Conservation (phyloP, 2,888 invertebrate species). For the Stramonita haemastoma region DNA sequence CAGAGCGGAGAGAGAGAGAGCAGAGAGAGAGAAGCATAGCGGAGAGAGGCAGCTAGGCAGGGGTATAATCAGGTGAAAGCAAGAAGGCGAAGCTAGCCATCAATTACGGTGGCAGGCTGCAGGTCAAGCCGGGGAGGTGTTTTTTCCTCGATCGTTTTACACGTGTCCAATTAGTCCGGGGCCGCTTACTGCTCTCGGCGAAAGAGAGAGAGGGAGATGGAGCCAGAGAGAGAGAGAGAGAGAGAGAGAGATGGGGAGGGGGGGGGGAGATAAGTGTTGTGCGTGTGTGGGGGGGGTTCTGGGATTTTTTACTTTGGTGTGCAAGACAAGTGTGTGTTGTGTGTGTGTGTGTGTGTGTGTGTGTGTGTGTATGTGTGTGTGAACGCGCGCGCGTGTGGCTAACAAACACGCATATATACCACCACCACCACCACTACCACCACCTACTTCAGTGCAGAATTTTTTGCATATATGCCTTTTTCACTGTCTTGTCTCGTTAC, state of each 20-base stretch:
- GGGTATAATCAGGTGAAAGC: conserved; percentile 5
- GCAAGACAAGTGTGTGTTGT: not conserved
- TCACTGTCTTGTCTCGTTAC: too few species aligned
- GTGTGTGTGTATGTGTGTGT: conserved; percentile 13
- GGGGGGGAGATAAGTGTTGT: not conserved
- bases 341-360: conserved; percentile 25
- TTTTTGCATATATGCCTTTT: too few species aligned
- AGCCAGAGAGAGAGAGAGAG: not conserved
- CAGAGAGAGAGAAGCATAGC: not conserved
- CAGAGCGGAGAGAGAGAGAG: not conserved
- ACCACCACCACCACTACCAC: too few species aligned
- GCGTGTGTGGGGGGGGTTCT: not conserved
- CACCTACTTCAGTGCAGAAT: too few species aligned
- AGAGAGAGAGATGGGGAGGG: not conserved
- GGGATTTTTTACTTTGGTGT: not conserved
- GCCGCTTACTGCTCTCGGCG: not conserved
- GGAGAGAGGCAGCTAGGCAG: not conserved
- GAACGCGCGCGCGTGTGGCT: not conserved
- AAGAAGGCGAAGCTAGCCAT: conserved; percentile 3
- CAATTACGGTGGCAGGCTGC: conserved; percentile 19
- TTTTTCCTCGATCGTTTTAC: conserved; percentile 12
- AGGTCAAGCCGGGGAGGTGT: not conserved
- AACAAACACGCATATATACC: too few species aligned
- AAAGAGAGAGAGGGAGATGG: not conserved
- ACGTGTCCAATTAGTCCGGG: conserved; percentile 24